Evolutionary conservation across 1,140 invertebrate species (phyloP).

Genomic region (Drosophila miranda): DNA sequence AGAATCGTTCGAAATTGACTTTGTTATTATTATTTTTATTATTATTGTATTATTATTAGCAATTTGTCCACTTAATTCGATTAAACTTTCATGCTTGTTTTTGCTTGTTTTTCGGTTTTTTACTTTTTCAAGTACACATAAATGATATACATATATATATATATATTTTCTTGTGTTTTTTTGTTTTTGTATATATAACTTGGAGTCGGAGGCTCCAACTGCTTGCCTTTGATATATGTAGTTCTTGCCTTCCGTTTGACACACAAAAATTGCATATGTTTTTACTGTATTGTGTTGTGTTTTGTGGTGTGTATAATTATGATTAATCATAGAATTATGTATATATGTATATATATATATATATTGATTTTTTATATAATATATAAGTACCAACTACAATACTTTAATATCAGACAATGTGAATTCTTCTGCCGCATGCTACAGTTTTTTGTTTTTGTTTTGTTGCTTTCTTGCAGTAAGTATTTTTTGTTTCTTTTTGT

Average conservation of each 20-base stretch:
- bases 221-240: conserved; percentile 65
- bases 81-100: conserved; percentile 63
- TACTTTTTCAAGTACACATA: conserved; percentile 73
- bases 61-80: conserved; percentile 77
- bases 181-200: conserved; percentile 49
- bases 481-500: conserved; percentile 19
- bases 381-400: conserved; percentile 75
- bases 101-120: conserved; percentile 50
- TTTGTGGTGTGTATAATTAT: conserved; percentile 23
- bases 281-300: conserved; percentile 8
- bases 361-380: conserved; percentile 36
- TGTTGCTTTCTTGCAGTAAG: conserved; percentile 4
- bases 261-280: conserved; percentile 59
- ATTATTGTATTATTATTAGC: conserved; percentile 70
- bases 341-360: conserved; percentile 52
- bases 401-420: conserved; percentile 76
- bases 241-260: conserved; percentile 27
- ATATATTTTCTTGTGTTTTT: conserved; percentile 4
- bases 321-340: conserved; percentile 52
- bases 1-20: conserved; percentile 36
- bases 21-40: conserved; percentile 68
- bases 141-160: conserved; percentile 51
- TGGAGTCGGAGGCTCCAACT: conserved; percentile 22
- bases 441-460: conserved; percentile 4
- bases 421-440: conserved; percentile 20